Conservation (phyloP, 1,140 invertebrate species). For the Bombus fervidus region DNA sequence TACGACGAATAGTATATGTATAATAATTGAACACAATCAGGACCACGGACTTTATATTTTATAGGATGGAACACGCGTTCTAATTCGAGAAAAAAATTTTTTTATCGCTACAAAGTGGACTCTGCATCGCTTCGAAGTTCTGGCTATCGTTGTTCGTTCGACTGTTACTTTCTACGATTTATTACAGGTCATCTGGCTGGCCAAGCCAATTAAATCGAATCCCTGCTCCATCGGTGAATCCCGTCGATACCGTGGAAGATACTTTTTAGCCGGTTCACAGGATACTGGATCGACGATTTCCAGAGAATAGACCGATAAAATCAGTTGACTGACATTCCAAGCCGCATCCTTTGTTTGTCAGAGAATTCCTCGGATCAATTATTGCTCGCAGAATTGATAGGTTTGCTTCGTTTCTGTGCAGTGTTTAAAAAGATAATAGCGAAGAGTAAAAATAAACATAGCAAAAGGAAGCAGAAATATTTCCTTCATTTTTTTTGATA, state of each 20-base stretch:
- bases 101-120: background rate
- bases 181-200: constrained; percentile 9
- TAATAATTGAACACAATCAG: background rate
- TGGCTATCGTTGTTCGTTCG: background rate
- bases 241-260: constrained; percentile 12
- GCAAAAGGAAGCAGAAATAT: background rate
- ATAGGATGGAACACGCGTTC: background rate
- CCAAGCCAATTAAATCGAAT: constrained; percentile 33
- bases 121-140: background rate
- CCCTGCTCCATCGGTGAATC: background rate
- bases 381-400: background rate
- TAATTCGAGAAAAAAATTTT: background rate
- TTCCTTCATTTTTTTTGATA: background rate
- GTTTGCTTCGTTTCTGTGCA: background rate
- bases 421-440: background rate
- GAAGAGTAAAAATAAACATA: too few species aligned
- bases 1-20: background rate
- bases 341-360: background rate
- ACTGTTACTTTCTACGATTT: constrained; percentile 12
- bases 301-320: constrained; percentile 4
- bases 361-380: background rate
- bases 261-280: background rate
- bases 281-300: background rate
- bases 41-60: background rate
- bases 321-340: background rate